Conservation (phyloP, 2,888 invertebrate genomes). For the Kuschelorhynchus macadamiae region DNA sequence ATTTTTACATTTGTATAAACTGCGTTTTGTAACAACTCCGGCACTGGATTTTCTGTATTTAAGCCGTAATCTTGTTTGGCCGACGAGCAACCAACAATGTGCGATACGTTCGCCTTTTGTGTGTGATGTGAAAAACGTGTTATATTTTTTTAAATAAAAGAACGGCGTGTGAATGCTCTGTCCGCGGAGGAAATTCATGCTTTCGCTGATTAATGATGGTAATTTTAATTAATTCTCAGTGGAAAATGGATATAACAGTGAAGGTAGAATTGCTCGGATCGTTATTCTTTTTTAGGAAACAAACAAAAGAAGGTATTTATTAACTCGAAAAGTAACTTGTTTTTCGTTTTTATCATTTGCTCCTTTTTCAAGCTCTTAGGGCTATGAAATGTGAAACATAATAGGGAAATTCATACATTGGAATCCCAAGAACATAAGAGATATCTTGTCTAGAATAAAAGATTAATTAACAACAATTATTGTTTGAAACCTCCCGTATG, state of each 20-base stretch:
- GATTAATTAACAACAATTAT: no score
- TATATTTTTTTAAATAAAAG: constrained; percentile 46
- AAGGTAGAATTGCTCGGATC: background rate
- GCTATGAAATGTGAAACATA: no score
- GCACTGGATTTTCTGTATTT: constrained; percentile 33
- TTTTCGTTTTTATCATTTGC: background rate
- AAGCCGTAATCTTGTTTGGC: constrained; percentile 43
- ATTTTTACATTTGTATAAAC: no score
- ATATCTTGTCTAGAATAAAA: no score
- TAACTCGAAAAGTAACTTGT: no score
- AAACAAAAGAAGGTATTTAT: no score
- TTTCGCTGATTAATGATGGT: constrained; percentile 41
- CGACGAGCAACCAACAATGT: constrained; percentile 32
- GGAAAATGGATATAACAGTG: background rate
- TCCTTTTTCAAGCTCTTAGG: no score
- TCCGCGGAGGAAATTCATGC: constrained; percentile 21
- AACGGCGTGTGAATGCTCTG: constrained; percentile 38
- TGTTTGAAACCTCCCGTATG: no score
- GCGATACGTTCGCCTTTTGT: constrained; percentile 48
- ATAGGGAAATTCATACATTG: no score
- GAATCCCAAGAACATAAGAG: no score
- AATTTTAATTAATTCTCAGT: constrained; percentile 33
- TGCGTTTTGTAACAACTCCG: no score
- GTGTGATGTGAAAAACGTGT: constrained; percentile 44
- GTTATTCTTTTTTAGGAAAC: no score